Percentiles rank a stretch among this genome's conserved stretches.
phyloP scores from a whole-genome alignment of 1,140 invertebrate genomes.

The Trachelipus rathkii region DNA sequence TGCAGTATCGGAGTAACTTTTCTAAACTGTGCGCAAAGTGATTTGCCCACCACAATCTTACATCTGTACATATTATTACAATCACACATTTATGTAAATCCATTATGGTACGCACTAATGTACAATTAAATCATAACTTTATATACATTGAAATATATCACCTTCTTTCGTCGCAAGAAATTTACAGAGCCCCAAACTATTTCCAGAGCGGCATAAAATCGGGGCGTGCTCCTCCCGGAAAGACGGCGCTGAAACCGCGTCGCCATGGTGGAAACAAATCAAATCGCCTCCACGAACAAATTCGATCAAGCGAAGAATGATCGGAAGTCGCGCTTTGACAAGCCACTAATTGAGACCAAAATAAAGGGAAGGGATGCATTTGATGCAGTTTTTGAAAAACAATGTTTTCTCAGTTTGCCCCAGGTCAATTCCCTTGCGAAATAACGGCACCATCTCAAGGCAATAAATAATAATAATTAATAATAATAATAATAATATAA shows the following conservation, averaged over 20 bases:
- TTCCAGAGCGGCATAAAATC: slow-evolving; percentile 98
- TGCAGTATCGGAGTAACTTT: too few species aligned
- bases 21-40: too few species aligned
- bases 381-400: slow-evolving; percentile 99
- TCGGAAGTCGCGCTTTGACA: slow-evolving; percentile 91
- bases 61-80: too few species aligned
- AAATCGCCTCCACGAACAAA: slow-evolving; percentile 98
- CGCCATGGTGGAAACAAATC: slow-evolving; percentile 99
- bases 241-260: slow-evolving; percentile 95
- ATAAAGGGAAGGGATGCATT: slow-evolving; percentile 99
- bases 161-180: slow-evolving; percentile 96
- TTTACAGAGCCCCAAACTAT: slow-evolving; percentile 97
- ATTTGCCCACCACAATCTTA: too few species aligned
- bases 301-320: slow-evolving; percentile 99
- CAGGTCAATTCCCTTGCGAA: slow-evolving; percentile 94
- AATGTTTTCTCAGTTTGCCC: slow-evolving; percentile 99
- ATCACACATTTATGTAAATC: too few species aligned
- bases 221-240: slow-evolving; percentile 87
- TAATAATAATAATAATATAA: too few species aligned
- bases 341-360: slow-evolving; percentile 97
- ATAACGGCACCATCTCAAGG: slow-evolving; percentile 21
- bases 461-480: slow-evolving; percentile 8
- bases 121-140: too few species aligned
- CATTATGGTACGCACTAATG: too few species aligned
- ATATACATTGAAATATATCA: slow-evolving; percentile 49